Evolutionary conservation across 2,797 vertebrate genomes (phyloP).

Genomic region (Loriculus beryllinus): DNA sequence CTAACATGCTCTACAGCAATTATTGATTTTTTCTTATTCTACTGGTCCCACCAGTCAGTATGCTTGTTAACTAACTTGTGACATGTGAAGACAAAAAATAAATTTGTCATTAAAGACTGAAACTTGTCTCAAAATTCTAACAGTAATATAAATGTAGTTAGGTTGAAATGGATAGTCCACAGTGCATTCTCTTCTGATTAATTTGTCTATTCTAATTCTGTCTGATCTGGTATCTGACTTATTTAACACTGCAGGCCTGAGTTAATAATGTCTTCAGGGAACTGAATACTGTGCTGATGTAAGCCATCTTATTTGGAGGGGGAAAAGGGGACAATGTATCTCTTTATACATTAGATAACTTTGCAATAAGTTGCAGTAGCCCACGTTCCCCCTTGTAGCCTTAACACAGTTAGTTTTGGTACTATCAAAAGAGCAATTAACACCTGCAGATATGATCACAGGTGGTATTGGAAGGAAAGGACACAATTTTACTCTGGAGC

Average conservation of each 20-base stretch:
- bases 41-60: not conserved
- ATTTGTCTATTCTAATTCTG: conserved; percentile 56
- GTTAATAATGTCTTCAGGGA: conserved; percentile 51
- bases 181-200: conserved; percentile 43
- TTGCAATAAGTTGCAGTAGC: conserved; percentile 35
- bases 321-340: conserved; percentile 3
- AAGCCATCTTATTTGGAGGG: conserved; percentile 28
- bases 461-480: conserved; percentile 34
- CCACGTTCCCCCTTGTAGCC: not conserved
- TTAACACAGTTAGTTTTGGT: conserved; percentile 57
- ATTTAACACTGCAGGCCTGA: conserved; percentile 45
- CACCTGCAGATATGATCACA: conserved; percentile 49
- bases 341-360: conserved; percentile 40
- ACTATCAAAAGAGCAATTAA: conserved; percentile 71
- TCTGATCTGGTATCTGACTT: conserved; percentile 41
- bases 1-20: not conserved
- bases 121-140: not conserved
- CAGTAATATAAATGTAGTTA: not conserved
- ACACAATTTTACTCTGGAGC: conserved; percentile 1
- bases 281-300: conserved; percentile 13
- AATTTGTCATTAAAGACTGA: not conserved
- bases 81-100: not conserved
- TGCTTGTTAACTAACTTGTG: not conserved
- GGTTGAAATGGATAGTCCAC: conserved; percentile 8
- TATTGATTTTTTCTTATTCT: not conserved